Percentiles rank a stretch among this genome's conserved stretches.
Conservation (phyloP, 2,113 vertebrate species). For the Lagopus leucura region DNA sequence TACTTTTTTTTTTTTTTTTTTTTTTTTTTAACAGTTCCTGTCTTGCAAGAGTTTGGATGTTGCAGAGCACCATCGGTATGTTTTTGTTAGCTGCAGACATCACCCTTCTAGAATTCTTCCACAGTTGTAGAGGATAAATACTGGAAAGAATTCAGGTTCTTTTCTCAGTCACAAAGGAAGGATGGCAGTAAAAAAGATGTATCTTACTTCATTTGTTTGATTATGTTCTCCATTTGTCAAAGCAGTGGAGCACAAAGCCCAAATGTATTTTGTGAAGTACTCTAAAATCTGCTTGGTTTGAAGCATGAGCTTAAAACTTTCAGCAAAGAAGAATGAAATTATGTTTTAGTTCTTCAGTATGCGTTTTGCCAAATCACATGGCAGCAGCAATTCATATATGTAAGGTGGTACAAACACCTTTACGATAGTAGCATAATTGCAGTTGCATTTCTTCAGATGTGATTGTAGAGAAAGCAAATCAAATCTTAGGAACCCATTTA, state of each 20-base stretch:
- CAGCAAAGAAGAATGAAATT: not conserved
- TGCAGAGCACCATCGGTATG: not conserved
- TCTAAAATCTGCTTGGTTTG: not conserved
- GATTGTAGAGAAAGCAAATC: not conserved
- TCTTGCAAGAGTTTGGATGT: not conserved
- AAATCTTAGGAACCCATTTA: not conserved
- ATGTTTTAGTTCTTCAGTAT: not conserved
- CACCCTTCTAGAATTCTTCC: not conserved
- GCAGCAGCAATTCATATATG: not conserved
- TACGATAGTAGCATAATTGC: not conserved
- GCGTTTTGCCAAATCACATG: not conserved
- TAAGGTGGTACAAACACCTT: not conserved
- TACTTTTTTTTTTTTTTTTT: not conserved
- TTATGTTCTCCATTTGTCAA: not conserved
- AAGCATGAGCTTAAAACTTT: fast-evolving
- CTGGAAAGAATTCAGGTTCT: not conserved
- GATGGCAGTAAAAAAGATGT: not conserved
- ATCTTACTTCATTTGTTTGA: not conserved
- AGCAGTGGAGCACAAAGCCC: not conserved
- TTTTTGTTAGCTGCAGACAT: not conserved
- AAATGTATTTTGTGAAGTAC: not conserved
- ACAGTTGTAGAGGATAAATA: not conserved
- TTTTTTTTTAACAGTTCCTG: not conserved
- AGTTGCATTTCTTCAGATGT: not conserved
- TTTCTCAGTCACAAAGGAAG: not conserved